Conservation (phyloP, 2,888 invertebrate species). For the Dasypogon diadema region DNA sequence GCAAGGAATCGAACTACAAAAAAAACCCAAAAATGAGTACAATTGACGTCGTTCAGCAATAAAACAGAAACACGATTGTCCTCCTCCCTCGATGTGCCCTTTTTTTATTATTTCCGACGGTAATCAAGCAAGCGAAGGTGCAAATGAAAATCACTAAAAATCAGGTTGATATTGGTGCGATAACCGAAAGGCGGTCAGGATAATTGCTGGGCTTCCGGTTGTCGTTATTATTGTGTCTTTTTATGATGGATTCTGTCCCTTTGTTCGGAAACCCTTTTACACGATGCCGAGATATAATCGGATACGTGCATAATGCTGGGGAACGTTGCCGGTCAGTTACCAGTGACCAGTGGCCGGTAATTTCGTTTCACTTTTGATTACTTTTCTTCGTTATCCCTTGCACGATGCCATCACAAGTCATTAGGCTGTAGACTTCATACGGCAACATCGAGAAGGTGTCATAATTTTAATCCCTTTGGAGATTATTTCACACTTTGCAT, state of each 20-base stretch:
- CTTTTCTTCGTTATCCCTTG: constrained; percentile 41
- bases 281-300: constrained; percentile 16
- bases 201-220: constrained; percentile 37
- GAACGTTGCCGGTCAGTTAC: neutral
- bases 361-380: constrained; percentile 40
- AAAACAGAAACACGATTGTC: too few relatives aligned
- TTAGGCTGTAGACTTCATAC: constrained; percentile 2
- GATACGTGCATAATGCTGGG: neutral
- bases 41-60: too few relatives aligned
- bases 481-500: constrained; percentile 45
- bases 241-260: constrained; percentile 20
- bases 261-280: constrained; percentile 22
- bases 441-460: constrained; percentile 21
- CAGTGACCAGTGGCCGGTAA: constrained; percentile 21
- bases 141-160: constrained; percentile 42
- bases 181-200: constrained; percentile 6
- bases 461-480: constrained; percentile 46
- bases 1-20: too few relatives aligned
- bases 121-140: constrained; percentile 30
- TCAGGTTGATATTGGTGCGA: constrained; percentile 2
- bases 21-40: too few relatives aligned
- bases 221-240: constrained; percentile 1
- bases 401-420: constrained; percentile 23
- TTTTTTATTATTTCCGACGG: constrained; percentile 21
- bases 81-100: neutral